Conservation (phyloP, 2,113 vertebrate species). For the Vidua chalybeata region DNA sequence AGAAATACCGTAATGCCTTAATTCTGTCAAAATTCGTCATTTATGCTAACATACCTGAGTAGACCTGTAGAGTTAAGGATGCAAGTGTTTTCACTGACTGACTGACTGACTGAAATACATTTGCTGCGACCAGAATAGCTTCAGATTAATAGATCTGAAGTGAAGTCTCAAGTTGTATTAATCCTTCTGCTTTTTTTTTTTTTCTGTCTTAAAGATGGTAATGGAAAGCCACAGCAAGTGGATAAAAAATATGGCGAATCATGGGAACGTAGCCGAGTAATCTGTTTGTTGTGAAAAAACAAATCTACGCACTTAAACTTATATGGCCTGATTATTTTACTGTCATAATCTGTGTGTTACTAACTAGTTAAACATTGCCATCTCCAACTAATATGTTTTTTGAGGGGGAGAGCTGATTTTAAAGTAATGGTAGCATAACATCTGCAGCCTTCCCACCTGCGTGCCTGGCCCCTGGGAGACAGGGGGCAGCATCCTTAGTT, state of each 20-base stretch:
- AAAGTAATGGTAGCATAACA: background rate
- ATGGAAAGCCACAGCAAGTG: background rate
- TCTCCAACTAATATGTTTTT: background rate
- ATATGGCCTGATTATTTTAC: background rate
- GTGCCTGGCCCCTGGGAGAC: background rate
- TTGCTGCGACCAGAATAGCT: background rate
- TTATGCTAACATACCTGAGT: background rate
- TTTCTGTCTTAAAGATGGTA: background rate
- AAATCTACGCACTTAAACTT: background rate
- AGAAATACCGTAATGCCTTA: background rate
- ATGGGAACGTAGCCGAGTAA: background rate
- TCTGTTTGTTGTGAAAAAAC: background rate
- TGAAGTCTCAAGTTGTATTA: background rate
- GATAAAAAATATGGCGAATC: background rate
- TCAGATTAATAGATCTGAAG: background rate
- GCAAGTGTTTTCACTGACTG: background rate
- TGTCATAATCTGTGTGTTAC: fast-evolving
- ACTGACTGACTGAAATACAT: background rate
- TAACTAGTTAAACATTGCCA: background rate
- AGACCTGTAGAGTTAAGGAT: background rate
- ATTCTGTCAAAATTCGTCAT: background rate
- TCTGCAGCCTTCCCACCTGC: background rate
- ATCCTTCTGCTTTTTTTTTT: background rate
- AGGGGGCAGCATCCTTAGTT: background rate
- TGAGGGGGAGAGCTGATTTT: background rate